These are phyloP conservation scores for Drosophila paulistorum DNA, from an alignment of 1,140 invertebrate species.

Conservation along the genomic window DNA sequence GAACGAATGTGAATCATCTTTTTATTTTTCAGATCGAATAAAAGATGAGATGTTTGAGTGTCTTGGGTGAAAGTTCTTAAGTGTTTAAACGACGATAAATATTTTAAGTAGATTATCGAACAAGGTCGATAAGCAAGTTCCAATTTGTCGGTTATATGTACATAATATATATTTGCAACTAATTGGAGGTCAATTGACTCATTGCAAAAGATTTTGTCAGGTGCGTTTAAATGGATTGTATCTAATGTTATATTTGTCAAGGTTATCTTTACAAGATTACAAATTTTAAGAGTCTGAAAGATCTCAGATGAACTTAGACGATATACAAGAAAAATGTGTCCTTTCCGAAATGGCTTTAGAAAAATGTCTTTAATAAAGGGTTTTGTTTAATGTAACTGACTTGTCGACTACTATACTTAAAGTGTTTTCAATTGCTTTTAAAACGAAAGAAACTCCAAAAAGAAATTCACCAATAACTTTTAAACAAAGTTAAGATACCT, in stretches of 20 bases:
- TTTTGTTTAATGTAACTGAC: too few relatives aligned
- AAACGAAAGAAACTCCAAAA: too few relatives aligned
- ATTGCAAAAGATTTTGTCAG: conserved; percentile 10
- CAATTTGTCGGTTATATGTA: conserved; percentile 1
- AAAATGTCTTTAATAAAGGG: too few relatives aligned
- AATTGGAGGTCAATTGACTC: conserved; percentile 38
- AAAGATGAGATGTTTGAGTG: conserved; percentile 8
- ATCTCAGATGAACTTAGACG: too few relatives aligned
- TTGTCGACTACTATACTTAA: too few relatives aligned
- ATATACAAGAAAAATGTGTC: too few relatives aligned
- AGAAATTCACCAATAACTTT: too few relatives aligned
- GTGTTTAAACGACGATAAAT: conserved; percentile 48
- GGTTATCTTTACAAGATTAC: too few relatives aligned
- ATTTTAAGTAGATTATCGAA: conserved; percentile 16
- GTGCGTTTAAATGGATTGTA: background rate
- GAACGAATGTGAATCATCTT: conserved; percentile 40
- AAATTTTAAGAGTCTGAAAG: too few relatives aligned
- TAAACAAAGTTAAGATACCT: too few relatives aligned
- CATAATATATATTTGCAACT: background rate
- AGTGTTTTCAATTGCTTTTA: too few relatives aligned
- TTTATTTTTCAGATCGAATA: background rate
- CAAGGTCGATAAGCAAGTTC: conserved; percentile 17
- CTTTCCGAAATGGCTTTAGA: too few relatives aligned
- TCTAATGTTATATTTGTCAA: background rate
- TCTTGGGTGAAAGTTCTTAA: conserved; percentile 51